These are phyloP conservation scores for Clangula hyemalis DNA, from an alignment of 2,797 vertebrate species.

Conservation along the genomic window DNA sequence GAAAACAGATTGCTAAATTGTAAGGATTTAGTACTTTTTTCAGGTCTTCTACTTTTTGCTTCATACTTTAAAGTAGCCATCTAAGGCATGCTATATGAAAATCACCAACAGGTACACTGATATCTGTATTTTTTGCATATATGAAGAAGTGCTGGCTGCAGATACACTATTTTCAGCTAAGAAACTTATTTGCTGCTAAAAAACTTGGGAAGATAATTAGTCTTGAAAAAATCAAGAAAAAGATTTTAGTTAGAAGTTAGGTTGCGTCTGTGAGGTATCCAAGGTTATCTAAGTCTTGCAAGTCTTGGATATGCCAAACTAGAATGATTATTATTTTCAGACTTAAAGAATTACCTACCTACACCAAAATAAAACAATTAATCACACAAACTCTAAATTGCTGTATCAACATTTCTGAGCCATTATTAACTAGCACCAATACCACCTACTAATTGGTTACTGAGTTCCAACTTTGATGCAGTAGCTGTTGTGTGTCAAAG, in stretches of 20 bases:
- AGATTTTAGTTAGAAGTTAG: not conserved
- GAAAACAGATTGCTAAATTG: not conserved
- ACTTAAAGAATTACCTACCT: constrained; percentile 12
- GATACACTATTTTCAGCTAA: not conserved
- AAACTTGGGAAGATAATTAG: constrained; percentile 2
- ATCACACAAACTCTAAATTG: constrained; percentile 10
- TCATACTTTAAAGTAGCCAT: not conserved
- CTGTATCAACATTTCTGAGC: constrained; percentile 17
- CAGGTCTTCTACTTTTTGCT: not conserved
- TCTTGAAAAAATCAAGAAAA: constrained; percentile 1
- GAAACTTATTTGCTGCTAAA: not conserved
- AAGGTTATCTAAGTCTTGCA: not conserved
- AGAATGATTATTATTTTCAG: not conserved
- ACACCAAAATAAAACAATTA: constrained; percentile 25
- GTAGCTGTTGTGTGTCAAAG: constrained; percentile 47
- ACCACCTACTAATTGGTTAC: constrained; percentile 26
- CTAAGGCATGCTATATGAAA: not conserved
- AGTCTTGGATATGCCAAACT: not conserved
- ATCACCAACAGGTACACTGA: not conserved
- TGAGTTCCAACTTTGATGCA: constrained; percentile 38
- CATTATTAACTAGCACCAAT: constrained; percentile 36
- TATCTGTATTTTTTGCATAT: not conserved
- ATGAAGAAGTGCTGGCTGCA: not conserved
- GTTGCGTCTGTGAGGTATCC: not conserved
- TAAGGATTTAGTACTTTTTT: not conserved